These are phyloP conservation scores for Corapipo altera DNA, from an alignment of 2,113 vertebrate species.

Conservation along the genomic window DNA sequence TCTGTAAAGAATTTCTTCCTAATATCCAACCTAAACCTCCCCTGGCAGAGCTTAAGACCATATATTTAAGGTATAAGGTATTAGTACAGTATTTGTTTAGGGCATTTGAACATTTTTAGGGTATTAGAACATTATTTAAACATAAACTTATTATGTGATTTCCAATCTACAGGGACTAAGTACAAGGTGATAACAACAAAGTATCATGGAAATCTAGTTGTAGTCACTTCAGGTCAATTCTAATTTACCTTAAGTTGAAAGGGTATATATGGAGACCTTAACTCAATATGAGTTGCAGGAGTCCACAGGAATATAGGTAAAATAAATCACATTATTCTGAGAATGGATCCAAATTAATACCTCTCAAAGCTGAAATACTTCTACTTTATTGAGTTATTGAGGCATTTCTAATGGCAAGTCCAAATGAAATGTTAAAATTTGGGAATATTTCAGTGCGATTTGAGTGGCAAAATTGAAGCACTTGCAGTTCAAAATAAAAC, in stretches of 20 bases:
- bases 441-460: neutral
- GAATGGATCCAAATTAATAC: neutral
- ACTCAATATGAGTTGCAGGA: neutral
- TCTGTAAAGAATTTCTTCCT: no score
- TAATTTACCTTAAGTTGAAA: neutral
- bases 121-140: neutral
- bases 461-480: neutral
- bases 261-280: neutral
- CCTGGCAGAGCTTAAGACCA: no score
- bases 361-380: neutral
- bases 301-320: neutral
- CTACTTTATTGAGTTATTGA: neutral
- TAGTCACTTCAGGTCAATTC: neutral
- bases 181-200: neutral
- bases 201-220: neutral
- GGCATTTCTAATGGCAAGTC: neutral
- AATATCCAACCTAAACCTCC: no score
- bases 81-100: neutral
- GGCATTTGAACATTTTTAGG: neutral
- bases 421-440: neutral
- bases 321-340: neutral
- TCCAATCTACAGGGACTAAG: neutral
- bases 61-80: neutral
- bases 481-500: neutral
- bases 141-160: neutral